Evolutionary conservation across 1,140 invertebrate genomes (phyloP).

Genomic region (Drosophila watanabei): DNA sequence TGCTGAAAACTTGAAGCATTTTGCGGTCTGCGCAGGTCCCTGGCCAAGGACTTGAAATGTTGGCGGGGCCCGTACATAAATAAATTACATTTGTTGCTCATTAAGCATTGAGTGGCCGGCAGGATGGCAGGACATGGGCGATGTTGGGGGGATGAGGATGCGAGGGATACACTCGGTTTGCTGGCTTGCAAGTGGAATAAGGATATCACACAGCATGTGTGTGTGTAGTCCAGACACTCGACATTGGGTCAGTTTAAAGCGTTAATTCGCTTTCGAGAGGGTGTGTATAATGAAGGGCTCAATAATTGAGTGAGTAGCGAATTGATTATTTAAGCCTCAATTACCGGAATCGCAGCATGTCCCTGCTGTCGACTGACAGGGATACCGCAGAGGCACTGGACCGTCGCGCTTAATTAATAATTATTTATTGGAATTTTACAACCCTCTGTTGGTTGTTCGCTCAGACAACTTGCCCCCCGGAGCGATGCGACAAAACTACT

Average conservation of each 20-base stretch:
- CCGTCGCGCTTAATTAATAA: constrained; percentile 40
- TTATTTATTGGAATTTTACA: constrained; percentile 54
- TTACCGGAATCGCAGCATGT: constrained; percentile 48
- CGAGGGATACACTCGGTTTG: constrained; percentile 19
- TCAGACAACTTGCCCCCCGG: neutral
- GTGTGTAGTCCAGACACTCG: constrained; percentile 12
- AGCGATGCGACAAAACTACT: constrained; percentile 37
- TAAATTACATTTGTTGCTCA: constrained; percentile 84
- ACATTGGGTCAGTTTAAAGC: constrained; percentile 56
- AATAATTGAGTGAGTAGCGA: constrained; percentile 55
- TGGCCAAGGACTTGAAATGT: constrained; percentile 50
- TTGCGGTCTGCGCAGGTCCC: constrained; percentile 63
- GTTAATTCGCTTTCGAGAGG: constrained; percentile 56
- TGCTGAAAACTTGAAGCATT: constrained; percentile 83
- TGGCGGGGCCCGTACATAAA: constrained; percentile 61
- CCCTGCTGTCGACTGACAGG: constrained; percentile 20
- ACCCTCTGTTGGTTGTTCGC: neutral
- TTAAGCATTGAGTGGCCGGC: constrained; percentile 80
- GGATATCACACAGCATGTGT: constrained; percentile 27
- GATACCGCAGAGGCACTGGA: constrained; percentile 15
- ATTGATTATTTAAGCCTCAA: constrained; percentile 56
- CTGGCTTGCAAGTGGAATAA: constrained; percentile 9
- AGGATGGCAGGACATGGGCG: constrained; percentile 37
- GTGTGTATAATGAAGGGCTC: constrained; percentile 57
- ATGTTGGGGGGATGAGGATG: neutral